Base-by-base conservation (phyloP, 2,888 invertebrate species). In the Eupithecia centaureata region DNA sequence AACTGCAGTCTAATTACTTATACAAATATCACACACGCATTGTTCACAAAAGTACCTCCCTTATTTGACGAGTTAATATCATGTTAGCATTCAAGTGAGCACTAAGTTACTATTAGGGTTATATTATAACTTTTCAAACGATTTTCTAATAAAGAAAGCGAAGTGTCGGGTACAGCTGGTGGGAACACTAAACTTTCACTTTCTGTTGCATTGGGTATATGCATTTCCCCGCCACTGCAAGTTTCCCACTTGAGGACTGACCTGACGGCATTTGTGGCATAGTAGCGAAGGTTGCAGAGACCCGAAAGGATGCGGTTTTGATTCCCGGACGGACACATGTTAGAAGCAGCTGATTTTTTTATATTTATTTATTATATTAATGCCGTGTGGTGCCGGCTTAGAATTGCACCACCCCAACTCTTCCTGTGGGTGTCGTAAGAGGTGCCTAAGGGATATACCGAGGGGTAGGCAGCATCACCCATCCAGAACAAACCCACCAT, bases 181-280 rank as follows among this genome's bases (percentile, higher is more conserved):
- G 27, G 27, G 52, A 52, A 15, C 7, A 27, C 15, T 15, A 1
- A 8, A 27, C 52, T 52, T 52, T 52, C 52, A 52, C 52, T 47
- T 52, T 13, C 27, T 15, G 25, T 52, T 27, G 52, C 52, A 27
- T 27, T 15, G 15, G 52, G 52, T 52, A 52, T 52, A 52, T 52
- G 52, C 52, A 52, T 3, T 52, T 15, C 52, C 52, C 52, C 52
- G 15, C 52, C 52, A 52, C 25, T 13, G 27, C 52, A 47, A 47
- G 47, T 52, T 52, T 52, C 27, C 52, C 15, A 52, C 52, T 52
- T 27, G 22, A 18, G 12, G 22, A 18, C 47, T 18, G 22, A 22
- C 42, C 42, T 42, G 42, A 42, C 2, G 2, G 10, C 47, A 10
- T 47, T 4, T 12, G 47, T 22, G 22, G 47, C 22, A 2, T 47